Conservation (phyloP, 2,113 vertebrate species). For the Aythya baeri region DNA sequence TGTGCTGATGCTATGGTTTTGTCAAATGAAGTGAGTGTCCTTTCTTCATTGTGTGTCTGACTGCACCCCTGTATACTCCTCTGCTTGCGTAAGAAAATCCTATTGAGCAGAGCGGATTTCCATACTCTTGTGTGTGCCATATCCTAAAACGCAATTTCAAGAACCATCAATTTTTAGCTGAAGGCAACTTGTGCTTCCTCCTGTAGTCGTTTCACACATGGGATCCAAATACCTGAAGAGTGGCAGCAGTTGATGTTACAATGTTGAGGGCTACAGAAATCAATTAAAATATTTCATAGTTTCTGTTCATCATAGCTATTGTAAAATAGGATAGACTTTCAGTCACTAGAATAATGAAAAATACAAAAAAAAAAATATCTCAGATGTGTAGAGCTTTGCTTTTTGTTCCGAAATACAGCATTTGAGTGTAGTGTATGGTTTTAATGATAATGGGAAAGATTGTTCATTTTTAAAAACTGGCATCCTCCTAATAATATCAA, state of each 20-base stretch:
- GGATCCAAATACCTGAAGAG: neutral
- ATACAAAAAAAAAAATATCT: accelerated
- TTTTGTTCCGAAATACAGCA: neutral
- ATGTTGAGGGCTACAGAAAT: neutral
- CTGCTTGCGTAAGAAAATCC: neutral
- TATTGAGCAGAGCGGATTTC: neutral
- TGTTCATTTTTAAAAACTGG: neutral
- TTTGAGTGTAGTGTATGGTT: neutral
- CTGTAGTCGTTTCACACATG: neutral
- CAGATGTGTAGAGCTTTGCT: accelerated
- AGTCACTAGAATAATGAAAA: accelerated
- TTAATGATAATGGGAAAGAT: neutral
- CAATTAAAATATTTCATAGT: neutral
- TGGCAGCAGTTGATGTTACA: accelerated
- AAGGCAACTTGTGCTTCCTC: neutral
- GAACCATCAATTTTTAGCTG: neutral
- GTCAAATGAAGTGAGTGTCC: neutral
- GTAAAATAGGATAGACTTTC: neutral
- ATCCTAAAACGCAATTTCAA: neutral
- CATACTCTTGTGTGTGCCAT: neutral
- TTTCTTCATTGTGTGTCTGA: neutral
- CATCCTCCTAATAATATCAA: accelerated
- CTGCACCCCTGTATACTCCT: neutral
- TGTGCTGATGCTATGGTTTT: neutral
- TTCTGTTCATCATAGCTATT: neutral